Base-by-base conservation (phyloP, 2,113 vertebrate genomes). In the Sporophila hypoxantha region DNA sequence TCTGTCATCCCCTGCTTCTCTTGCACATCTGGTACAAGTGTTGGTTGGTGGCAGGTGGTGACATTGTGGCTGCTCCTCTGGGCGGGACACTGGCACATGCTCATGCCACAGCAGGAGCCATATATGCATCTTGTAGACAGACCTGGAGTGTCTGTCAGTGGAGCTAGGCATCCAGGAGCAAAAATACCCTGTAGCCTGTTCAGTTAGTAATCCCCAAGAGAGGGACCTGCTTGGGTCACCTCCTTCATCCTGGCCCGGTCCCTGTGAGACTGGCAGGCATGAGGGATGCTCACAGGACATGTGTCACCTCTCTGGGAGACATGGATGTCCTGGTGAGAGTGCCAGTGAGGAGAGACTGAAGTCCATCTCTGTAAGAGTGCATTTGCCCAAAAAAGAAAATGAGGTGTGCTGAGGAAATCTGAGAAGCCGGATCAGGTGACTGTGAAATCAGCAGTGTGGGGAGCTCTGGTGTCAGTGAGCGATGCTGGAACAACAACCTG, bases 381-480 rank as follows among this genome's bases (percentile, higher is more conserved):
- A 5, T 92, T 80, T 89, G 14, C 74, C 47, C 32, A 46, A 57
- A 78, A 80, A 41, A 76, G 34, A 85, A 88, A 50, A 50, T 17
- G 49, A 49, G 32, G 29, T 22, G 10, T 78, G 50, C 69, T 84
- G 27, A 65, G 81, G 83, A 66, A 91, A 91, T 41, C 17, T 3
- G 71, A 90, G 90, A 78, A 75, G 44, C 29, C 0, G 0, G 56
- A 67, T 93, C 87, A 34, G 52, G 60, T 90, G 81, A 42, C 0
- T 1, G 81, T 90, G 90, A 56, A 90, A 69, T 84, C 81, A 67
- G 86, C 84, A 65, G 67, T 12, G 41, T 29, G 73, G 44, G 39
- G 53, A 70, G 66, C 59, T 78, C 83, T 50, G 21, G 53, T 91
- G 62, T 88, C 77, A 36, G 37, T 13, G 68, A 60, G 46, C 0